Percentiles rank a stretch among this genome's conserved stretches.
These are phyloP conservation scores for Neogale vison DNA, from an alignment of 2,113 vertebrate species.

Conservation along the genomic window DNA sequence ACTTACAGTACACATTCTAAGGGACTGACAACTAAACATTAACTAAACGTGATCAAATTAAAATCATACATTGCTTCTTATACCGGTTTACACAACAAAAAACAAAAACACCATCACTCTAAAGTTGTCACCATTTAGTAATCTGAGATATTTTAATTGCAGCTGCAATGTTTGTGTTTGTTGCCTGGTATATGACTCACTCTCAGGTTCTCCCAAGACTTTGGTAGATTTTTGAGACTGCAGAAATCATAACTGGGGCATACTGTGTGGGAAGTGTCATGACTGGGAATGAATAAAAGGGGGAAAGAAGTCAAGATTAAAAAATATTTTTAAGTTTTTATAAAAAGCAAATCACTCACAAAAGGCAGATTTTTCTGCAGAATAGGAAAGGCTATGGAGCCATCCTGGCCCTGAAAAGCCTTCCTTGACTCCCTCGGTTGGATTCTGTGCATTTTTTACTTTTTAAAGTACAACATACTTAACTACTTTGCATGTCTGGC, in stretches of 20 bases:
- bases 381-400: background rate
- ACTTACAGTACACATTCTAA: background rate
- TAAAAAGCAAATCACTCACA: conserved; percentile 52
- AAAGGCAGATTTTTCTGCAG: conserved; percentile 15
- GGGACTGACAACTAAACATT: background rate
- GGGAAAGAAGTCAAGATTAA: conserved; percentile 35
- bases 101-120: conserved; percentile 23
- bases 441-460: background rate
- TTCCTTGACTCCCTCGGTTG: background rate
- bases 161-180: conserved; percentile 50
- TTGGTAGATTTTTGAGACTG: conserved; percentile 57
- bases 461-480: background rate
- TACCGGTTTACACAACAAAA: background rate
- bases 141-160: conserved; percentile 40
- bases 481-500: background rate
- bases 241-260: conserved; percentile 59
- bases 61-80: background rate
- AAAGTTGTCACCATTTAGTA: conserved; percentile 35
- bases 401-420: background rate
- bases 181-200: conserved; percentile 38
- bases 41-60: conserved; percentile 16
- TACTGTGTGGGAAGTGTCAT: conserved; percentile 7
- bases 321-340: background rate
- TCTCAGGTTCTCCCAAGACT: conserved; percentile 50
- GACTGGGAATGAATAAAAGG: conserved; percentile 67